Evolutionary conservation across 2,888 invertebrate species (phyloP).

Genomic region (Cybosia mesomella): DNA sequence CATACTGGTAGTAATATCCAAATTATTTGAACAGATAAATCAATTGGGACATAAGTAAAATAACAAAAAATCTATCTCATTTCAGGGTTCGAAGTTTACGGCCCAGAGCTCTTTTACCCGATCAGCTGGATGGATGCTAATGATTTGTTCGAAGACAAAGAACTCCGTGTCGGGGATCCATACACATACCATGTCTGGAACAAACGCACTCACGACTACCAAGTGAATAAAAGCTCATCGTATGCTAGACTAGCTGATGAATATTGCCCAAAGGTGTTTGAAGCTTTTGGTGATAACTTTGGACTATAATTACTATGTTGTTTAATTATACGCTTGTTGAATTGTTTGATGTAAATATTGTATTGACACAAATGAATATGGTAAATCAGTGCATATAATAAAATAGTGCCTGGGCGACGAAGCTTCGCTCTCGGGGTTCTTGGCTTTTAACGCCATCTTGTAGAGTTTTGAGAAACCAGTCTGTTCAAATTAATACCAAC

Average conservation of each 20-base stretch:
- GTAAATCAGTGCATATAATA: too few species aligned
- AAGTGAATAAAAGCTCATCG: constrained; percentile 26
- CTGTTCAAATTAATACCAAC: too few species aligned
- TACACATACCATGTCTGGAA: constrained; percentile 52
- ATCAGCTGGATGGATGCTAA: constrained; percentile 74
- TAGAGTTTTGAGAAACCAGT: too few species aligned
- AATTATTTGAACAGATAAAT: too few species aligned
- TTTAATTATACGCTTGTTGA: too few species aligned
- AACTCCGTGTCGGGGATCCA: constrained; percentile 56
- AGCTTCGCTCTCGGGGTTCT: too few species aligned
- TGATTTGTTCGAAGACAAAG: constrained; percentile 85
- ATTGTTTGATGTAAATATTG: neutral
- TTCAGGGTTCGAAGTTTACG: constrained; percentile 86
- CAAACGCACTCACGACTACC: constrained; percentile 25
- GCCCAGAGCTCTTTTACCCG: constrained; percentile 25
- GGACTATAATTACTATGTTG: too few species aligned
- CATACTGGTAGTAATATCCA: too few species aligned
- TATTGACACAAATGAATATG: too few species aligned
- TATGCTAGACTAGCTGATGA: constrained; percentile 37
- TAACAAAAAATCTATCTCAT: constrained; percentile 9
- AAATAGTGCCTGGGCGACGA: too few species aligned
- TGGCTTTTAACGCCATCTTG: too few species aligned
- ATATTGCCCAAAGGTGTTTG: constrained; percentile 43
- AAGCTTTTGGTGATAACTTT: constrained; percentile 32
- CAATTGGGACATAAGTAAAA: too few species aligned